Evolutionary conservation across 2,113 vertebrate genomes (phyloP), one percentile per base, ranked within the genome.

Genomic region (Leptobrachium ailaonicum): DNA sequence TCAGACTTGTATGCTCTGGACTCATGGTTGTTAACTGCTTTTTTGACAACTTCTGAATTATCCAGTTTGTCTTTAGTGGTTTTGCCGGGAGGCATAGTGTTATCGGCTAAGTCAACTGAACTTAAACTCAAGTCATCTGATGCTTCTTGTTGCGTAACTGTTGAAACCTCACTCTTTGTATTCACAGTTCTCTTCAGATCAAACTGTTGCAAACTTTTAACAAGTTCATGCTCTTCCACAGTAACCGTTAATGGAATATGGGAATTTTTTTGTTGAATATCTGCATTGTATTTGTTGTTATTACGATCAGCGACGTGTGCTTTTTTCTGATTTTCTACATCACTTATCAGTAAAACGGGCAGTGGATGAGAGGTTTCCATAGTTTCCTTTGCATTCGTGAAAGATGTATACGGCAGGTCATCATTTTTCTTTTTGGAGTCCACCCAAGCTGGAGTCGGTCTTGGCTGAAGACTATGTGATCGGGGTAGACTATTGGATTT

Each of bases 401-500:
- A 32, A 32, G 20, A 32, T 32, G 20, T 32, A 32, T 32, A 32
- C 20, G 20, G 20, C 20, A 0, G 20, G 20, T 32, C 20, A 32
- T 32, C 20, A 12, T 83, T 88, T 0, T 87, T 89, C 82, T 91
- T 92, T 83, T 88, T 90, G 20, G 84, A 85, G 71, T 90, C 89
- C 2, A 88, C 86, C 95, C 95, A 96, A 72, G 92, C 88, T 2
- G 84, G 7, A 0, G 84, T 86, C 74, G 87, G 91, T 70, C 90
- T 91, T 41, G 92, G 84, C 78, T 88, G 85, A 44, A 86, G 62
- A 8, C 91, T 87, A 44, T 93, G 86, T 11, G 93, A 85, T 70
- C 92, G 90, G 56, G 97, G 96, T 70, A 98, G 89, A 85, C 95
- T 98, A 90, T 94, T 94, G 81, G 93, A 98, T 85, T 93, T 96